phyloP scores from a whole-genome alignment of 2,797 vertebrate genomes.

The Chiroxiphia lanceolata region DNA sequence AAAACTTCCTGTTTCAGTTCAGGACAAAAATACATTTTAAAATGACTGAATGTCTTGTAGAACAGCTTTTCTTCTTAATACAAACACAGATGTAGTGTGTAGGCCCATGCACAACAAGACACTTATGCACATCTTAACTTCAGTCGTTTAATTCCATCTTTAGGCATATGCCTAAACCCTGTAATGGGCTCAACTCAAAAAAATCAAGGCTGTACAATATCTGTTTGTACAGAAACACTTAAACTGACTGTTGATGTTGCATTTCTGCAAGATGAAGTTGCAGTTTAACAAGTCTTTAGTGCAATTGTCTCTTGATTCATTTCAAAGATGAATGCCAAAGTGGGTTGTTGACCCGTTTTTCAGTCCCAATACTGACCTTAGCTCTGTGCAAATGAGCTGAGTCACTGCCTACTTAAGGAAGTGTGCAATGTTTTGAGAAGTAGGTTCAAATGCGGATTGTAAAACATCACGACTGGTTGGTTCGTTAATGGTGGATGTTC shows the following conservation, averaged over 20 bases:
- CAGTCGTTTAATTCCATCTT: not conserved
- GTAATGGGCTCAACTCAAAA: not conserved
- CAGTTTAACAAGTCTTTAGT: not conserved
- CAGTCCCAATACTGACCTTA: not conserved
- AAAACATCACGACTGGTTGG: not conserved
- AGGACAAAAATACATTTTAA: slow-evolving; percentile 40
- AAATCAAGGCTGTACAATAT: not conserved
- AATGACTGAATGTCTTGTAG: slow-evolving; percentile 3
- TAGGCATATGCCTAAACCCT: not conserved
- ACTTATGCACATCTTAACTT: slow-evolving; percentile 7
- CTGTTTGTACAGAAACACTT: not conserved
- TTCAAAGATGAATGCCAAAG: not conserved
- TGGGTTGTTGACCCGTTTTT: not conserved
- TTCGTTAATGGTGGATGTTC: not conserved
- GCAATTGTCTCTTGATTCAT: not conserved
- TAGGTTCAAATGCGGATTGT: not conserved
- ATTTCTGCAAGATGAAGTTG: not conserved
- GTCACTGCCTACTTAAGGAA: not conserved
- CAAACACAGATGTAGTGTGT: slow-evolving; percentile 58
- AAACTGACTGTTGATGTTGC: not conserved
- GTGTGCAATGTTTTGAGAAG: not conserved
- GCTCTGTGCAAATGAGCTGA: not conserved
- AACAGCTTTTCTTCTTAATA: slow-evolving; percentile 55
- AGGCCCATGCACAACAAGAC: slow-evolving; percentile 29
- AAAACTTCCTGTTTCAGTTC: slow-evolving; percentile 46